Evolutionary conservation across 2,797 vertebrate genomes (phyloP).

Genomic region (Spinibarbus caldwelli): DNA sequence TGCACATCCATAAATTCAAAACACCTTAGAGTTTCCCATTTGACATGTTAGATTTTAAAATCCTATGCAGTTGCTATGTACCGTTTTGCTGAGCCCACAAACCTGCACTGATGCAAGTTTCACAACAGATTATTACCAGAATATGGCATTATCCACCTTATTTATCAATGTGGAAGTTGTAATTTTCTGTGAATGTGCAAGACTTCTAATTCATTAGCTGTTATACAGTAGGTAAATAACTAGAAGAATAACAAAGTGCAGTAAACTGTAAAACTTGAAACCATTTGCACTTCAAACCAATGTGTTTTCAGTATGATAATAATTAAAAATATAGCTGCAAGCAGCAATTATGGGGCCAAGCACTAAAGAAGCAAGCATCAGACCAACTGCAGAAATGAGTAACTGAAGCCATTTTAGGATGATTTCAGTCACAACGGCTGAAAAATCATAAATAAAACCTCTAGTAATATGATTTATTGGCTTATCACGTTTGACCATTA

Average conservation of each 20-base stretch:
- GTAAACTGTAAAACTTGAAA: neutral
- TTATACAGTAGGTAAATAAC: neutral
- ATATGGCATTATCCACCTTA: neutral
- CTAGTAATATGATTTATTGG: too few species aligned
- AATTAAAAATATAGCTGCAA: too few species aligned
- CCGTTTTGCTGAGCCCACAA: neutral
- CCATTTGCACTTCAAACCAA: neutral
- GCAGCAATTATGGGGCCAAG: too few species aligned
- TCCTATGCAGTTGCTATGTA: neutral
- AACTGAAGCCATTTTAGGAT: too few species aligned
- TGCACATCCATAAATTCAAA: neutral
- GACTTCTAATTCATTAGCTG: neutral
- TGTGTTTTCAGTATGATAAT: neutral
- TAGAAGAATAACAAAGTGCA: neutral
- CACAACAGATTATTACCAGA: neutral
- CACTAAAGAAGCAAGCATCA: too few species aligned
- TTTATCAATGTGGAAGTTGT: neutral
- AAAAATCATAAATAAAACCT: too few species aligned
- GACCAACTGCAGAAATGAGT: too few species aligned
- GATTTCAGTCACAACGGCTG: too few species aligned
- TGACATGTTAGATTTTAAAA: neutral
- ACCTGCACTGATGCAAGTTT: neutral
- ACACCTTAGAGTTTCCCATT: neutral
- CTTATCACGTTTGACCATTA: too few species aligned
- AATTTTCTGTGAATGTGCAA: too few species aligned